Base-by-base conservation (phyloP, 2,888 invertebrate species). In the Netelia melanura region DNA sequence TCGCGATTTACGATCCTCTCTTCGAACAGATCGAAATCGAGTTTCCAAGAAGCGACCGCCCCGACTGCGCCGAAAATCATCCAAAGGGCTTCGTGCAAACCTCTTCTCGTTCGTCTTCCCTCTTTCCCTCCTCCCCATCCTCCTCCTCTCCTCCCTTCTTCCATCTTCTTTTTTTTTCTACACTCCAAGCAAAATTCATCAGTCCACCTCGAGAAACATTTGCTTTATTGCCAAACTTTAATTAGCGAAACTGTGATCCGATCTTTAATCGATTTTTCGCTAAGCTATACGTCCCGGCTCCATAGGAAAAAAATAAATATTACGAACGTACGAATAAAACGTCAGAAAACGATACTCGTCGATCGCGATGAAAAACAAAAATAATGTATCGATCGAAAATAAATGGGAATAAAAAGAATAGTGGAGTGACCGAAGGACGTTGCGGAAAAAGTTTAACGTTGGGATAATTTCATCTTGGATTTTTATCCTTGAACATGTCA, bases 11-110 rank as follows among this genome's bases (percentile, higher is more conserved):
- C 70, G 78, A 78, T 70, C 61, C 61, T 70, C 67, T 68, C 68
- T 62, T 17, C 71, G 56, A 78, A 68, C 61, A 74, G 77, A 84
- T 84, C 84, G 72, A 74, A 74, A 78, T 77, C 81, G 43, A 81
- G 72, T 62, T 84, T 84, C 84, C 68, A 56, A 56, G 84, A 84
- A 84, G 72, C 67, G 68, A 76, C 38, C 25, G 64, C 17, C n/a
- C 43, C 56, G 14, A 44, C 44, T 17, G 56, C 62, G 67, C 74
- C 70, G 23, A 68, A 81, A 84, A 68, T 81, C 54, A 25, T 30
- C 61, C 77, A 11, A 58, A 70, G 62, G 65, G 52, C 70, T 64
- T 30, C 30, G 3, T 5, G 30, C 30, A 30, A 30, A 30, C 3
- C 11, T 48, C 25, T 81, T 68, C 14, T 17, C 81, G 62, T 64